phyloP scores from a whole-genome alignment of 2,113 vertebrate genomes.

The Caracal caracal region DNA sequence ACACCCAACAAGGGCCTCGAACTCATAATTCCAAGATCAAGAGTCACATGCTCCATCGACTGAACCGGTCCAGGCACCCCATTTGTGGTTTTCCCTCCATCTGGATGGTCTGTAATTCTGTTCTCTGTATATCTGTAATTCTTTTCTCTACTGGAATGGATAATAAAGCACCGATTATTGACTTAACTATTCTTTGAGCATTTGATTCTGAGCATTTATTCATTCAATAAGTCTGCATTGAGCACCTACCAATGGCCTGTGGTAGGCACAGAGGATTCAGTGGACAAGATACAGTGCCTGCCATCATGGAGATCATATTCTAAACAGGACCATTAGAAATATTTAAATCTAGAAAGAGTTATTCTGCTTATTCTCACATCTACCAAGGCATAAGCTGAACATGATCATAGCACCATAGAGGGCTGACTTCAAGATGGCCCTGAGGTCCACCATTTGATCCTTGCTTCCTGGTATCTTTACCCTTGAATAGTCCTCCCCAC shows the following conservation, averaged over 20 bases:
- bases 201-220: background rate
- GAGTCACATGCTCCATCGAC: background rate
- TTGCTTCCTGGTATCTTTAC: background rate
- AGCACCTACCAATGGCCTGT: background rate
- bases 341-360: background rate
- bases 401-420: no score
- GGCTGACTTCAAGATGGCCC: background rate
- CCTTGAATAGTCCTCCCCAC: background rate
- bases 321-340: background rate
- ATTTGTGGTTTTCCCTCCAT: background rate
- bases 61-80: accelerated
- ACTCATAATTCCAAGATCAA: background rate
- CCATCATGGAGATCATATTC: background rate
- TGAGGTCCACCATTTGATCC: background rate
- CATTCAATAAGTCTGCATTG: background rate
- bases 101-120: background rate
- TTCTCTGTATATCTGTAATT: background rate
- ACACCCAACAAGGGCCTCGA: background rate
- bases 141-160: background rate
- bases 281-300: background rate
- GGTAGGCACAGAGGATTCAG: background rate
- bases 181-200: background rate
- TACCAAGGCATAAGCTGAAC: background rate
- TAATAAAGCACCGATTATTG: background rate
- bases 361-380: background rate